Percentiles rank a stretch among this genome's conserved stretches.
Conservation (phyloP, 2,113 vertebrate genomes). For the Mionectes macconnelli region DNA sequence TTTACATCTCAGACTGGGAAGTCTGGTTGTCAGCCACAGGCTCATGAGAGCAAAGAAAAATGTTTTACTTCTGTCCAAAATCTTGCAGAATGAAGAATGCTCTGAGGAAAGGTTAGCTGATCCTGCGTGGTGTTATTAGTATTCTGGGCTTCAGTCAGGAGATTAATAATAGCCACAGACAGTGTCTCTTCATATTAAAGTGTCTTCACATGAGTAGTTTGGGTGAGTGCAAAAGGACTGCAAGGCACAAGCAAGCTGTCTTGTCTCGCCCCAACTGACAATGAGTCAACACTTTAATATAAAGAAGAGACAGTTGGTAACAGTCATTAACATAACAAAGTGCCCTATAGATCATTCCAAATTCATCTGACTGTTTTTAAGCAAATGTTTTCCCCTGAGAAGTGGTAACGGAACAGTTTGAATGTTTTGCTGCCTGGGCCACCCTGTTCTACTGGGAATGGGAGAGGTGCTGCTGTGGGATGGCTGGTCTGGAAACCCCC, state of each 20-base stretch:
- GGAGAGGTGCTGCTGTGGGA: not conserved
- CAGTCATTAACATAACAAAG: slow-evolving; percentile 65
- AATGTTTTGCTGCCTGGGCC: not conserved
- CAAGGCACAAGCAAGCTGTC: slow-evolving; percentile 51
- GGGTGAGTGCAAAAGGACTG: slow-evolving; percentile 49
- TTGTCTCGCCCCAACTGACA: slow-evolving; percentile 36
- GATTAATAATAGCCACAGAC: slow-evolving; percentile 49
- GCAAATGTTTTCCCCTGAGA: slow-evolving; percentile 37
- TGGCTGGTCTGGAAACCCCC: not conserved
- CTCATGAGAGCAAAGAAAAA: not conserved
- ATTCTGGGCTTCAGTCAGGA: slow-evolving; percentile 35
- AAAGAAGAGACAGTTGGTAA: slow-evolving; percentile 53
- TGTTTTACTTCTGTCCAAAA: not conserved
- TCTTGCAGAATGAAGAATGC: not conserved
- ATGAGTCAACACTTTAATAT: slow-evolving; percentile 51
- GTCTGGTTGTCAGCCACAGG: not conserved
- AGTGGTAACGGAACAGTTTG: not conserved
- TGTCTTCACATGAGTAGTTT: slow-evolving; percentile 56
- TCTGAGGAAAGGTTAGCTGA: not conserved
- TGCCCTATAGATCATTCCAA: slow-evolving; percentile 34
- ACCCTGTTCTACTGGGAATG: not conserved
- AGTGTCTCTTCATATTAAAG: slow-evolving; percentile 57
- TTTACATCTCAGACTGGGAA: not conserved
- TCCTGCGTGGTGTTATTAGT: not conserved
- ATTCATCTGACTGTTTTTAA: slow-evolving; percentile 49